Evolutionary conservation across 1,140 invertebrate species (phyloP).

Genomic region (Drosophila quadrilineata): DNA sequence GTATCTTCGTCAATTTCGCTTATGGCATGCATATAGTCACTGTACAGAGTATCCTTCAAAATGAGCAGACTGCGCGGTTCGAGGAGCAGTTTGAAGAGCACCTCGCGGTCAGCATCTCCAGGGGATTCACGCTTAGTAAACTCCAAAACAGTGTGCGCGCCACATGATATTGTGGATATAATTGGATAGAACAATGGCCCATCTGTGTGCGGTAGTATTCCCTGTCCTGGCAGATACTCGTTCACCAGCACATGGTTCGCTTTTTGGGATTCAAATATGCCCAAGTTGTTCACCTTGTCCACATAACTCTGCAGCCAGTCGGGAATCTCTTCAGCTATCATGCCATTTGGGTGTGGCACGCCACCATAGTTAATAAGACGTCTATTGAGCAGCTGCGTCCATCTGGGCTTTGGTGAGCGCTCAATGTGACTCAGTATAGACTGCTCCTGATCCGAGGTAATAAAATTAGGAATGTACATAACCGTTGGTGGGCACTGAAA

Average conservation of each 20-base stretch:
- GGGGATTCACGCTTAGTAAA: constrained; percentile 80
- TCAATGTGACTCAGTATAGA: constrained; percentile 88
- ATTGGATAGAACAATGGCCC: constrained; percentile 96
- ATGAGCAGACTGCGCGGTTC: constrained; percentile 94
- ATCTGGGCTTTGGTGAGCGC: constrained; percentile 94
- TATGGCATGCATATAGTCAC: constrained; percentile 94
- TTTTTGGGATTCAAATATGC: constrained; percentile 89
- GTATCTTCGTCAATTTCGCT: constrained; percentile 87
- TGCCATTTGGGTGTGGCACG: constrained; percentile 94
- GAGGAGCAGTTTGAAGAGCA: constrained; percentile 87
- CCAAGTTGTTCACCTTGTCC: constrained; percentile 87
- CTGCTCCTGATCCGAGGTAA: constrained; percentile 91
- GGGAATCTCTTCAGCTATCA: constrained; percentile 95
- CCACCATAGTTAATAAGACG: constrained; percentile 98
- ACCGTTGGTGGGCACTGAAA: constrained; percentile 86
- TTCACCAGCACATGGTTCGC: constrained; percentile 98
- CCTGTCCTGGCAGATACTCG: constrained; percentile 96
- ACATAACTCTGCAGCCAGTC: constrained; percentile 90
- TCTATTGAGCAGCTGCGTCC: constrained; percentile 95
- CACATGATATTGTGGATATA: constrained; percentile 95
- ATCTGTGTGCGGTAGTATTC: constrained; percentile 97
- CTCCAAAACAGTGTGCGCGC: constrained; percentile 93
- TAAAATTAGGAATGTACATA: constrained; percentile 96
- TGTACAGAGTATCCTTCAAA: constrained; percentile 92
- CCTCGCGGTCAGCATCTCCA: constrained; percentile 16